These are phyloP conservation scores for Solea senegalensis DNA, from an alignment of 2,113 vertebrate species.

Conservation along the genomic window DNA sequence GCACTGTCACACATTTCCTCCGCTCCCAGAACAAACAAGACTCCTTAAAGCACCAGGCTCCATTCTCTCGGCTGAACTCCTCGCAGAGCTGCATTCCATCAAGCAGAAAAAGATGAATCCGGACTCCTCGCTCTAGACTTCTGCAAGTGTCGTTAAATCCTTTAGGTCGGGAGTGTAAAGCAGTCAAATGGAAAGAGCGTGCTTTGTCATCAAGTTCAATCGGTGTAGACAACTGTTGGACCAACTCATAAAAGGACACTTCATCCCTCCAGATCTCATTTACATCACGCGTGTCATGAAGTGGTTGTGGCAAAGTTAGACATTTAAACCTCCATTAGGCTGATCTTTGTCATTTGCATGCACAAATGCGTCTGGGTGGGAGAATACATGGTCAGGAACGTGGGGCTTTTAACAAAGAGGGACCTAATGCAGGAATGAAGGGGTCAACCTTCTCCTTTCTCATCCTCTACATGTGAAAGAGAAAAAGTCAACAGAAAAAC, in stretches of 20 bases:
- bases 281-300: conserved; percentile 27
- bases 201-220: conserved; percentile 34
- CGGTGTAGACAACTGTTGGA: conserved; percentile 31
- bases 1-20: conserved; percentile 42
- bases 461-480: too few relatives aligned
- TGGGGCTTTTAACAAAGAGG: neutral
- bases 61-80: conserved; percentile 36
- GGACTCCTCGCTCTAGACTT: conserved; percentile 25
- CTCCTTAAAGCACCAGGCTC: conserved; percentile 40
- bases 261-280: conserved; percentile 37
- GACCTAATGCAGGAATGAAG: neutral
- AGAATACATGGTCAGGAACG: neutral
- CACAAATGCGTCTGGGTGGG: neutral
- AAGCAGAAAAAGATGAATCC: conserved; percentile 32
- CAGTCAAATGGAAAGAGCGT: conserved; percentile 2
- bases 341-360: conserved; percentile 15
- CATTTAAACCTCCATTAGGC: conserved; percentile 2
- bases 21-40: conserved; percentile 41
- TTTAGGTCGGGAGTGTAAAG: conserved; percentile 17
- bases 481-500: too few relatives aligned
- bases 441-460: too few relatives aligned
- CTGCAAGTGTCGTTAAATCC: conserved; percentile 28
- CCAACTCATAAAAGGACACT: conserved; percentile 38
- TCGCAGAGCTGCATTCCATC: conserved; percentile 23
- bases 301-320: conserved; percentile 4